Evolutionary conservation across 2,888 invertebrate species (phyloP), one percentile per base, ranked within the genome.

Genomic region (Chironomus tentans): DNA sequence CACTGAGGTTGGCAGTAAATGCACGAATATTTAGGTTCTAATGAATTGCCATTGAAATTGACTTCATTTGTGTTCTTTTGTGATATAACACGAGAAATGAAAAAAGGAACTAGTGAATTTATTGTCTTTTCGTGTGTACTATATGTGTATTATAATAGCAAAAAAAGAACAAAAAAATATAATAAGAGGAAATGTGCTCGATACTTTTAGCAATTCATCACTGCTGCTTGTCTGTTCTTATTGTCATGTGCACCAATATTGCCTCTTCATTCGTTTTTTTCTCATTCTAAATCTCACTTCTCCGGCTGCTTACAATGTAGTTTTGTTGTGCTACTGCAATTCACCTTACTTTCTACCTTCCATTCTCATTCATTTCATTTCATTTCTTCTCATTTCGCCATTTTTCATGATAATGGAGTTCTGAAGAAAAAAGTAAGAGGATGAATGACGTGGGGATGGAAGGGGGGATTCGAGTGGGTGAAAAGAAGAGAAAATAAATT

Each of bases 361-460:
- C 65, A 18, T 65, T 65, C 22, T 65, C 12, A 21, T 56, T 56
- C 18, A n/a, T 18, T 56, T 65, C 65, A 65, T 65, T 24, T 13
- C 22, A 22, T 24, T 65, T 65, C 18, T 65, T 65, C 22, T 61
- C 61, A 21, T 18, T 24, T 65, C 10, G 21, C 65, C 22, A 65
- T 65, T 65, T 65, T 65, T 65, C 65, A 65, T 65, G 22, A 65
- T 65, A 65, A 65, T 65, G 65, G 21, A 13, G 22, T 65, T 21
- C 18, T 24, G 15, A 3, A 65, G 12, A 38, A 10, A 38, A 38
- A 38, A 10, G 5, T 4, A 4, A 28, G 28, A 28, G 28, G 28
- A 28, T 10, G 38, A 2, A 38, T 38, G 38, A 10, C 10, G 10
- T 2, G 7, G 38, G 38, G 10, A 28, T 28, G 38, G 5, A 1